These are phyloP conservation scores for Aporophyla nigra DNA, from an alignment of 2,888 invertebrate species.

Conservation along the genomic window DNA sequence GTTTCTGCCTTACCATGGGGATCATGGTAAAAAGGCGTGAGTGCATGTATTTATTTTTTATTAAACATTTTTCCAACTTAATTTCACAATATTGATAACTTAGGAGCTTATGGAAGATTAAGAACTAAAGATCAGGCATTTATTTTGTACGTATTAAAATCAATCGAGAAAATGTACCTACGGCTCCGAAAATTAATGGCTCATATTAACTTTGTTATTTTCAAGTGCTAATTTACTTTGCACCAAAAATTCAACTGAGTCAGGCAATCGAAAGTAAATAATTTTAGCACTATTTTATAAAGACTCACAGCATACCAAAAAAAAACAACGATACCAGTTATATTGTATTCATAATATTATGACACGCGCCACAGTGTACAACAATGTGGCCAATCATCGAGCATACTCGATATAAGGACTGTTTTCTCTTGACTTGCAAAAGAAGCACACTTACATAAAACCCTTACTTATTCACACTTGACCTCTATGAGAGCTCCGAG, in stretches of 20 bases:
- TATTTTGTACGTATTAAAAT: background rate
- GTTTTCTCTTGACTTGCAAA: slow-evolving; percentile 53
- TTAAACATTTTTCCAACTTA: background rate
- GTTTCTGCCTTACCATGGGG: too few relatives aligned
- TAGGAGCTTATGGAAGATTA: background rate
- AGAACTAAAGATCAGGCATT: background rate
- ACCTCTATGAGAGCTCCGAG: slow-evolving; percentile 46
- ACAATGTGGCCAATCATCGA: slow-evolving; percentile 55
- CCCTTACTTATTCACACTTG: slow-evolving; percentile 56
- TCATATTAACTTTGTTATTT: slow-evolving; percentile 1
- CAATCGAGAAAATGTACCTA: too few relatives aligned
- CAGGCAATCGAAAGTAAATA: slow-evolving; percentile 1
- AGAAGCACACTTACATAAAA: slow-evolving; percentile 51
- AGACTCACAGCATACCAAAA: background rate
- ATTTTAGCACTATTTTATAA: background rate
- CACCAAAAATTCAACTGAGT: slow-evolving; percentile 3
- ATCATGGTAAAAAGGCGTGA: too few relatives aligned
- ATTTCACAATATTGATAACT: background rate
- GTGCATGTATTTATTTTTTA: background rate
- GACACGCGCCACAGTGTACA: slow-evolving; percentile 14
- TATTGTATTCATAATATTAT: slow-evolving; percentile 26
- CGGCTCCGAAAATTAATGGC: background rate
- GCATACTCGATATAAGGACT: slow-evolving; percentile 41
- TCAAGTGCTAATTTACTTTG: slow-evolving; percentile 3
- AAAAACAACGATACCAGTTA: background rate